These are phyloP conservation scores for Philereme vetulata DNA, from an alignment of 2,888 invertebrate genomes.

Conservation along the genomic window DNA sequence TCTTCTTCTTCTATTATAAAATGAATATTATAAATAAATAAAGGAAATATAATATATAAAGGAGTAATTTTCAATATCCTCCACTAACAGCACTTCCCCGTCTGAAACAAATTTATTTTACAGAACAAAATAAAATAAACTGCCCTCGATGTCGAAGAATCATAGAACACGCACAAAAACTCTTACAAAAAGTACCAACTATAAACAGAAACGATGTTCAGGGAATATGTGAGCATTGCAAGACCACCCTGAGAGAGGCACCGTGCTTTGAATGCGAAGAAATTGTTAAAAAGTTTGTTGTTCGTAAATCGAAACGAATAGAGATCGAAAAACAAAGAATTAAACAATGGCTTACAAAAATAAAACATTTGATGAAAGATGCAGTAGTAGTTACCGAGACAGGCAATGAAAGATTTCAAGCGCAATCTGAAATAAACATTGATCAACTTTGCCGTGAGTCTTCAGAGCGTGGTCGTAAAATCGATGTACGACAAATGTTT, in stretches of 20 bases:
- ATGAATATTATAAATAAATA: neutral
- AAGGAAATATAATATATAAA: too few species aligned
- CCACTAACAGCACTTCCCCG: too few species aligned
- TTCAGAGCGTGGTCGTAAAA: slow-evolving; percentile 12
- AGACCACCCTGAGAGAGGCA: slow-evolving; percentile 35
- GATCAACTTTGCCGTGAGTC: slow-evolving; percentile 21
- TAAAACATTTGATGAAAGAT: slow-evolving; percentile 40
- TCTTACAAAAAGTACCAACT: slow-evolving; percentile 46
- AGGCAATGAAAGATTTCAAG: slow-evolving; percentile 17
- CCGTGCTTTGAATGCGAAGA: slow-evolving; percentile 57
- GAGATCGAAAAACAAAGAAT: slow-evolving; percentile 42
- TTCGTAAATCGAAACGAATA: slow-evolving; percentile 45
- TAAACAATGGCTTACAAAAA: slow-evolving; percentile 45
- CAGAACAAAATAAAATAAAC: slow-evolving; percentile 52
- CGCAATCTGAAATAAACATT: slow-evolving; percentile 26
- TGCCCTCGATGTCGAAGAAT: slow-evolving; percentile 62
- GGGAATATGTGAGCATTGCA: slow-evolving; percentile 63
- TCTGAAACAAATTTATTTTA: slow-evolving; percentile 33
- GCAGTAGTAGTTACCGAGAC: slow-evolving; percentile 16
- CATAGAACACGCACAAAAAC: slow-evolving; percentile 50
- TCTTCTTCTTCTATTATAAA: too few species aligned
- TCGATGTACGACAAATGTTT: slow-evolving; percentile 23
- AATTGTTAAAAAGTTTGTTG: slow-evolving; percentile 52
- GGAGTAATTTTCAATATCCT: too few species aligned
- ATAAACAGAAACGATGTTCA: slow-evolving; percentile 50